phyloP scores from a whole-genome alignment of 2,888 invertebrate species.

The Lasiommata megera region DNA sequence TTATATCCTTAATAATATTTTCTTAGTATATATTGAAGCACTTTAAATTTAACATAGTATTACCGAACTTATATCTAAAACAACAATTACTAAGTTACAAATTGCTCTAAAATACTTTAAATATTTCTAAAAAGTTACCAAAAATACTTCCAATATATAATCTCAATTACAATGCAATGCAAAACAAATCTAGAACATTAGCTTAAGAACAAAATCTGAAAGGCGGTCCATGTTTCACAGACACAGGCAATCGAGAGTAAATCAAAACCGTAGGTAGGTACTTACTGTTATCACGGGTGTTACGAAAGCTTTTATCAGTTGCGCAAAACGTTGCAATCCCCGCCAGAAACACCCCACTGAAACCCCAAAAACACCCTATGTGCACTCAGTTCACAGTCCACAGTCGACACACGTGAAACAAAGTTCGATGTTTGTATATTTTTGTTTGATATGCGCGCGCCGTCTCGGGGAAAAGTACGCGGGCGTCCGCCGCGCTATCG shows the following conservation, averaged over 20 bases:
- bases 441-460: constrained; percentile 55
- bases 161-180: background rate
- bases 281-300: constrained; percentile 75
- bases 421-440: constrained; percentile 47
- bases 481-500: constrained; percentile 65
- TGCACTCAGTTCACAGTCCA: constrained; percentile 50
- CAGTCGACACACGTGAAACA: constrained; percentile 43
- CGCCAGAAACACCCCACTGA: constrained; percentile 49
- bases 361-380: constrained; percentile 38
- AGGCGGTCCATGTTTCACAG: constrained; percentile 23
- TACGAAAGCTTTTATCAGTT: constrained; percentile 67
- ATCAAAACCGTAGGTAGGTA: constrained; percentile 50
- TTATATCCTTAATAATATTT: too few species aligned
- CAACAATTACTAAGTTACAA: too few species aligned
- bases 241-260: constrained; percentile 35
- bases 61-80: too few species aligned
- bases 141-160: background rate
- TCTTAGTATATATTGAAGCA: too few species aligned
- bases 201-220: constrained; percentile 20
- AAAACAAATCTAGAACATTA: constrained; percentile 13
- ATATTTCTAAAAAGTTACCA: background rate
- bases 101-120: too few species aligned
- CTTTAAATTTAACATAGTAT: too few species aligned
- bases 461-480: constrained; percentile 34
- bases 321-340: constrained; percentile 57